Base-by-base conservation (phyloP, 2,113 vertebrate species). In the Periophthalmus modestus region DNA sequence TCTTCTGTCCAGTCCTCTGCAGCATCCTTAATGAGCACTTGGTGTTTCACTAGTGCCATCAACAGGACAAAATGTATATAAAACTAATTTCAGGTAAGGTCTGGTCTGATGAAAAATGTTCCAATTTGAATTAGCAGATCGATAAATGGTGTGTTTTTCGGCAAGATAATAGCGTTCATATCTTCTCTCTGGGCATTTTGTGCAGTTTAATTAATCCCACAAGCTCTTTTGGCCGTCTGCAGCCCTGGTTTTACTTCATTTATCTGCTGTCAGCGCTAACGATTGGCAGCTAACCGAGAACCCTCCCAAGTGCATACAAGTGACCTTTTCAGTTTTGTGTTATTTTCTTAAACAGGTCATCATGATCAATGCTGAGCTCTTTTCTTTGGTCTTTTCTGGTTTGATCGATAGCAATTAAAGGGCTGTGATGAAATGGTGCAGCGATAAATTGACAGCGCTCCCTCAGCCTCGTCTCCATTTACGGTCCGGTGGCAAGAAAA, bases 361-460 rank as follows among this genome's bases (percentile, higher is more conserved):
- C 65, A 47, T 75, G 73, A 76, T 85, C 79, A 71, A 75, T 85
- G 70, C 23, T 33, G 46, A 63, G 52, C 63, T 68, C 69, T 69
- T 73, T 59, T 43, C 70, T 66, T 50, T 39, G 66, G 63, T 73
- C 62, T 65, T 65, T 65, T 65, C 62, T 39, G 18, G 19, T 39
- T 80, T 77, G 65, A 77, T 84, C 74, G 69, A 80, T 72, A 66
- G 47, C 74, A 75, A 65, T 66, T 78, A 72, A 69, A 73, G 47
- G 55, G 19, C 50, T 2, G 23, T 67, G 62, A 67, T 54, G 52
- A 76, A 79, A 79, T 61, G 43, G 70, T 63, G 43, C 54, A 19
- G 55, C 74, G 47, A 74, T 80, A 80, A 67, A 67, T 71, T 63
- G 47, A 73, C 73, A 54, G 36, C 54, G 28, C 33, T 11, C 66